phyloP scores from a whole-genome alignment of 2,113 vertebrate species.

The Circaetus cinerascens region DNA sequence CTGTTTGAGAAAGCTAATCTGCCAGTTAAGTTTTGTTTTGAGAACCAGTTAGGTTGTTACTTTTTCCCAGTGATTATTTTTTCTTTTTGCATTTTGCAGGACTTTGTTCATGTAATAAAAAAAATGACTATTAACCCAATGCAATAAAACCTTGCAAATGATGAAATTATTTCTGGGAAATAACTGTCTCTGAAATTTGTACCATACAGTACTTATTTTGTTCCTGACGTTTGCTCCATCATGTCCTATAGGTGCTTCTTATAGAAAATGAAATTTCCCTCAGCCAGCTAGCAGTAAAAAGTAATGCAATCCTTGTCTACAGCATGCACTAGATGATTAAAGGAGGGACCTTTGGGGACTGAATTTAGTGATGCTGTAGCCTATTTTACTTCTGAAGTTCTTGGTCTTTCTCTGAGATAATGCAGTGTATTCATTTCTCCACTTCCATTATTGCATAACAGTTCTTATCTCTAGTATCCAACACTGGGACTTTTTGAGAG shows the following conservation, averaged over 20 bases:
- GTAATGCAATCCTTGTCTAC: neutral
- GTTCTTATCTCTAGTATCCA: neutral
- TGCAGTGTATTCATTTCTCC: neutral
- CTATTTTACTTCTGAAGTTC: neutral
- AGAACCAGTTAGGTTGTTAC: neutral
- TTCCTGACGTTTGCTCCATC: conserved; percentile 5
- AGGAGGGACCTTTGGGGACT: neutral
- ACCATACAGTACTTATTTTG: neutral
- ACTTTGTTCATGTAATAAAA: neutral
- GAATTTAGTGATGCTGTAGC: neutral
- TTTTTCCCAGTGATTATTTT: neutral
- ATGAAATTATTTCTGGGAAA: neutral
- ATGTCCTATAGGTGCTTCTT: neutral
- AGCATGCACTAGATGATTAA: neutral
- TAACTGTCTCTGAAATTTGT: neutral
- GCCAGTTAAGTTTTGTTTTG: neutral
- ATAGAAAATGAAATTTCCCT: neutral
- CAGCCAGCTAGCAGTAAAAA: neutral
- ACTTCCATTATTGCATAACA: neutral
- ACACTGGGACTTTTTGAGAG: neutral
- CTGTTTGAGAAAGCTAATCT: neutral
- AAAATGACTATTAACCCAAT: neutral
- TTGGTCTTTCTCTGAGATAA: neutral
- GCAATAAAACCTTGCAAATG: neutral
- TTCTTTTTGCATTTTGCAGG: neutral